Conservation (phyloP, 2,113 vertebrate species). For the Elephas maximus region DNA sequence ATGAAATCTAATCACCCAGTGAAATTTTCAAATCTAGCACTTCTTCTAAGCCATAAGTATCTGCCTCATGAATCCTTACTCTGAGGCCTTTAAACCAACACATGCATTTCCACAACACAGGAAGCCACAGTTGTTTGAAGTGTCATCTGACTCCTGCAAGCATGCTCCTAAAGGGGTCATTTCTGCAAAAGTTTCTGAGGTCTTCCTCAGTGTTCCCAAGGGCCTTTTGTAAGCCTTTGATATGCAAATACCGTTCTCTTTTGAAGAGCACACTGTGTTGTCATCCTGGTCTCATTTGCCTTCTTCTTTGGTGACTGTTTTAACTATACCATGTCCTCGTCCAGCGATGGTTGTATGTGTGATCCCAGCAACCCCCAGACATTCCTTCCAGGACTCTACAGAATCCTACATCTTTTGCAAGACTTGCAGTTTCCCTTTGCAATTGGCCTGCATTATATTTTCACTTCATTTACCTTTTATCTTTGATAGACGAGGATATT, state of each 20-base stretch:
- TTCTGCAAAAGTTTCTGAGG: not conserved
- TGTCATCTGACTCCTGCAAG: conserved; percentile 43
- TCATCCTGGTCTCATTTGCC: not conserved
- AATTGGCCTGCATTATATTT: fast-evolving
- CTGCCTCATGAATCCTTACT: not conserved
- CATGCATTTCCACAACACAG: not conserved
- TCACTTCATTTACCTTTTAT: not conserved
- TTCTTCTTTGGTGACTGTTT: not conserved
- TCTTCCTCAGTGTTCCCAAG: not conserved
- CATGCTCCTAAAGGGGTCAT: not conserved
- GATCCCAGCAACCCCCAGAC: not conserved
- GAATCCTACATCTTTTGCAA: not conserved
- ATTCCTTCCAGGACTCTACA: not conserved
- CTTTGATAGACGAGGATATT: fast-evolving
- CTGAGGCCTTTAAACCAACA: not conserved
- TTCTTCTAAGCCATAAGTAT: not conserved
- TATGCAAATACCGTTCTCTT: not conserved
- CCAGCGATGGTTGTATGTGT: fast-evolving
- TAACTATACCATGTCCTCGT: not conserved
- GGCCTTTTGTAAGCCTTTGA: conserved; percentile 15
- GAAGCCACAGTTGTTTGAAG: conserved; percentile 9
- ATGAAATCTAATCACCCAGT: conserved; percentile 7
- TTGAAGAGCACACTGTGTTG: not conserved
- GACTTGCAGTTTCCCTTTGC: not conserved
- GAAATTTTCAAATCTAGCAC: not conserved